Conservation (phyloP, 2,888 invertebrate genomes). For the Emmelina monodactyla region DNA sequence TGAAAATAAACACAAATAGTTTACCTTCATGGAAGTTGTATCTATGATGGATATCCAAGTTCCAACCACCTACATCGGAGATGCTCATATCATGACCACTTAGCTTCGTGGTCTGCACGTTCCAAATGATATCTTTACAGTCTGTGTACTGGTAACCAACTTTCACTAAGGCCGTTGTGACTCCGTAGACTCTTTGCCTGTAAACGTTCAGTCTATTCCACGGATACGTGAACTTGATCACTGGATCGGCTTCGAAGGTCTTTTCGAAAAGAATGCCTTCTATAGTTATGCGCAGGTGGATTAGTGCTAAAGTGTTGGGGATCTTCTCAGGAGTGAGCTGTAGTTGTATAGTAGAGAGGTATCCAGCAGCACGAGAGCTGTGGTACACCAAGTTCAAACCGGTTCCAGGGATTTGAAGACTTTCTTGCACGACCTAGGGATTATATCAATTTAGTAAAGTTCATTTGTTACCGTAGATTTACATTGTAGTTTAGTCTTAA, state of each 20-base stretch:
- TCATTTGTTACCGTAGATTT: background rate
- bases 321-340: constrained; percentile 88
- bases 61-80: constrained; percentile 97
- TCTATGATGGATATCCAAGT: constrained; percentile 95
- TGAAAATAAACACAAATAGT: constrained; percentile 4
- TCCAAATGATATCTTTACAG: constrained; percentile 94
- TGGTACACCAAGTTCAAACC: constrained; percentile 96
- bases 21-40: constrained; percentile 97
- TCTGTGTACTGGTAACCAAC: constrained; percentile 96
- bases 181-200: constrained; percentile 94
- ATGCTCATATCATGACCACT: constrained; percentile 97
- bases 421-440: constrained; percentile 87
- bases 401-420: constrained; percentile 92
- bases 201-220: constrained; percentile 98
- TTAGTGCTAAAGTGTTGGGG: constrained; percentile 81
- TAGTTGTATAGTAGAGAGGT: constrained; percentile 89
- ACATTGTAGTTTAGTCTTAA: background rate
- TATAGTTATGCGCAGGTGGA: constrained; percentile 91
- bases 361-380: constrained; percentile 93
- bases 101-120: constrained; percentile 92
- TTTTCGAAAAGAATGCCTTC: constrained; percentile 95
- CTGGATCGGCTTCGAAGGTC: constrained; percentile 94
- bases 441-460: background rate
- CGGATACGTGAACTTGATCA: constrained; percentile 95
- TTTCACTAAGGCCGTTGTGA: constrained; percentile 92